Conservation (phyloP, 2,888 invertebrate genomes). For the Epicampocera succincta region DNA sequence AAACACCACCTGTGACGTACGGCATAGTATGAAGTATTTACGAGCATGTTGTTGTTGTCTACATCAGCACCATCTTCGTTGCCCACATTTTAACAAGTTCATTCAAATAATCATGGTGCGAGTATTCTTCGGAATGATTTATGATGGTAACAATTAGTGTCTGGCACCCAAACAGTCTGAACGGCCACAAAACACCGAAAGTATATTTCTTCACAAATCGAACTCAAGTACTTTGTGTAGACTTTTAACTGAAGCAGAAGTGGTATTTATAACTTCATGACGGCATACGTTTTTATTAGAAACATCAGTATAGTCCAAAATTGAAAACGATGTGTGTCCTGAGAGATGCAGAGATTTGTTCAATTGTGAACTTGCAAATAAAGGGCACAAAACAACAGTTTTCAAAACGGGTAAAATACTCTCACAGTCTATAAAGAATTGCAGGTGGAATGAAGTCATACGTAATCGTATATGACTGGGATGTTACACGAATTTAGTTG, state of each 20-base stretch:
- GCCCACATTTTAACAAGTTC: neutral
- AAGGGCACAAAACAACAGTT: no score
- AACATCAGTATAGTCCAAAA: no score
- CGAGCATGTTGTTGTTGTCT: neutral
- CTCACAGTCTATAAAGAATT: no score
- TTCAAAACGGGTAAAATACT: no score
- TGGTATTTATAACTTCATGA: no score
- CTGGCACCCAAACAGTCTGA: conserved; percentile 36
- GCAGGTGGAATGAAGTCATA: no score
- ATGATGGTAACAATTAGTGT: conserved; percentile 55
- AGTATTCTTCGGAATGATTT: neutral
- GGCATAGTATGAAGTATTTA: neutral
- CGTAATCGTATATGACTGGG: no score
- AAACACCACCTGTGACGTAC: conserved; percentile 30
- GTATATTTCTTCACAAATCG: neutral
- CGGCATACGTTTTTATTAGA: no score
- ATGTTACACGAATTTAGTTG: no score
- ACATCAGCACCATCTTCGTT: neutral
- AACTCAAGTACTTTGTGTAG: neutral
- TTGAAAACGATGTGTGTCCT: no score
- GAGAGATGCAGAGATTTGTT: no score
- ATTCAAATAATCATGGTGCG: neutral
- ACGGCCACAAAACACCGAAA: neutral
- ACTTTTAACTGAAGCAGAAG: neutral
- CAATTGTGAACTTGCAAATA: no score